Conservation (phyloP, 2,113 vertebrate species). For the Aleadryas rufinucha region DNA sequence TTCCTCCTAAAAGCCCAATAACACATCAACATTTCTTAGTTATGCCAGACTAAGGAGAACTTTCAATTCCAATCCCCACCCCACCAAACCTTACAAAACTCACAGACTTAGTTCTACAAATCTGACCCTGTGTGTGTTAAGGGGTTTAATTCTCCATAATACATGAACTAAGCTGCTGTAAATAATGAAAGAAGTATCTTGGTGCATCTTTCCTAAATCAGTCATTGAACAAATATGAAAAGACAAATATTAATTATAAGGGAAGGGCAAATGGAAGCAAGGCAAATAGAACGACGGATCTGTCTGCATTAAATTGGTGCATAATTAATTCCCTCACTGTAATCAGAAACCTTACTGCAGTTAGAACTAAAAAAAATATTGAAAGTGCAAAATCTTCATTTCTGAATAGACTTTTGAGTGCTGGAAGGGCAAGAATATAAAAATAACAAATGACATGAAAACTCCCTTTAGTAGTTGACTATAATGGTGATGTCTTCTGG, state of each 20-base stretch:
- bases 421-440: background rate
- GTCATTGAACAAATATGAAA: background rate
- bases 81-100: background rate
- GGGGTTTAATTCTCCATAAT: background rate
- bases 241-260: slow-evolving; percentile 27
- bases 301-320: background rate
- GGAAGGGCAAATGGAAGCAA: background rate
- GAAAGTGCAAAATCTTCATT: background rate
- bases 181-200: background rate
- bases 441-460: background rate
- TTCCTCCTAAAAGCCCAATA: background rate
- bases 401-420: background rate
- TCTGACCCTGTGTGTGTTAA: background rate
- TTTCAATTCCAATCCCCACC: background rate
- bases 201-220: background rate
- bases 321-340: background rate
- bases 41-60: background rate
- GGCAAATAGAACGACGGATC: background rate
- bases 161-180: background rate
- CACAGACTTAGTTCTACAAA: background rate
- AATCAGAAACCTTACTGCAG: background rate
- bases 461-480: background rate
- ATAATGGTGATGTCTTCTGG: background rate
- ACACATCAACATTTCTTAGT: background rate
- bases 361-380: background rate